These are phyloP conservation scores for Antitype chi DNA, from an alignment of 2,888 invertebrate species.

Conservation along the genomic window DNA sequence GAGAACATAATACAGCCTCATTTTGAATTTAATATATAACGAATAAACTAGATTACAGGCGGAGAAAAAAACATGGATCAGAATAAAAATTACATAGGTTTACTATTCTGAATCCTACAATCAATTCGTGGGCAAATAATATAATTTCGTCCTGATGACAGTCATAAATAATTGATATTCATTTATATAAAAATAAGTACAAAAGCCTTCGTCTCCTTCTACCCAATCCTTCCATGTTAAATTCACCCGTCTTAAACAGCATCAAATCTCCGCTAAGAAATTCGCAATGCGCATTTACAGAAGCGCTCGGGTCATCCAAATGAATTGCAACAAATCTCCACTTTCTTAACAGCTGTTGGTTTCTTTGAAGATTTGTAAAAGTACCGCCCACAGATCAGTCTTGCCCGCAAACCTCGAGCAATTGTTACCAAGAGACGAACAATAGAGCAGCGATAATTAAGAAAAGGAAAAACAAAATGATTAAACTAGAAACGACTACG, in stretches of 20 bases:
- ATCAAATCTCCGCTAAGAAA: conserved; percentile 47
- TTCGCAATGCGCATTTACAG: conserved; percentile 43
- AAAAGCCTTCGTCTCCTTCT: neutral
- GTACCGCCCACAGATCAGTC: conserved; percentile 45
- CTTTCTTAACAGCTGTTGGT: conserved; percentile 50
- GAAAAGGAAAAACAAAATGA: conserved; percentile 49
- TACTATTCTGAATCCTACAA: neutral
- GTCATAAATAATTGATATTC: neutral
- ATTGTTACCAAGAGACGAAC: conserved; percentile 39
- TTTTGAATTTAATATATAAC: neutral
- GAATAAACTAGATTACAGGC: neutral
- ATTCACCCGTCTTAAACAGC: conserved; percentile 19
- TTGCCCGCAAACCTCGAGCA: conserved; percentile 17
- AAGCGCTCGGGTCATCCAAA: conserved; percentile 52
- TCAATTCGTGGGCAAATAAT: neutral
- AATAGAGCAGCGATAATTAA: conserved; percentile 56
- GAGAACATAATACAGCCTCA: too few species aligned
- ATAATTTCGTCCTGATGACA: neutral
- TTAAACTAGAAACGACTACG: conserved; percentile 38
- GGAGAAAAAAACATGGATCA: neutral
- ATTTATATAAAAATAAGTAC: neutral
- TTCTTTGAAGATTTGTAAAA: conserved; percentile 48
- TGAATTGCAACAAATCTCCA: conserved; percentile 56
- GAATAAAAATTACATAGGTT: neutral
- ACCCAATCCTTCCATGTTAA: neutral